These are phyloP conservation scores for Echinarachnius parma DNA, from an alignment of 53 echinoderm and acorn worm species.

Conservation along the genomic window DNA sequence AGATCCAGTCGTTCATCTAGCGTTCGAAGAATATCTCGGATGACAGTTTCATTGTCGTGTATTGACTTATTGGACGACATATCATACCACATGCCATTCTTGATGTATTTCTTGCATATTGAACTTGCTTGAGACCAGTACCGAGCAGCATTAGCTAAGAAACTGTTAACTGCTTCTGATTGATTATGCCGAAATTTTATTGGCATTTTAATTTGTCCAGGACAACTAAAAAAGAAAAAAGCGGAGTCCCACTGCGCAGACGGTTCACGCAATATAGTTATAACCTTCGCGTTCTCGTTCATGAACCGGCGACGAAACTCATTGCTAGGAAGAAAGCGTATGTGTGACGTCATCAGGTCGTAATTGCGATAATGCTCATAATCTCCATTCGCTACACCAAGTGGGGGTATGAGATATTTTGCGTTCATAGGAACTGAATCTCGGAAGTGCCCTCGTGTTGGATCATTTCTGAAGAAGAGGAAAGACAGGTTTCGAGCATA, in stretches of 20 bases:
- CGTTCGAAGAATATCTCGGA: slow-evolving; percentile 6
- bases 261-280: slow-evolving; percentile 22
- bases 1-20: slow-evolving; percentile 29
- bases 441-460: slow-evolving; percentile 2
- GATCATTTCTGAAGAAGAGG: slow-evolving; percentile 16
- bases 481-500: slow-evolving; percentile 12
- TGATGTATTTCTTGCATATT: slow-evolving; percentile 13
- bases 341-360: slow-evolving; percentile 15
- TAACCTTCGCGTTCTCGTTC: neutral
- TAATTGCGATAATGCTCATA: slow-evolving; percentile 2
- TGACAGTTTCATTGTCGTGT: slow-evolving; percentile 12
- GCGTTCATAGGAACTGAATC: neutral
- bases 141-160: neutral
- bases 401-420: neutral
- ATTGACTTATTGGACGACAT: slow-evolving; percentile 13
- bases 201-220: too few relatives aligned
- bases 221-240: slow-evolving; percentile 25
- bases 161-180: neutral
- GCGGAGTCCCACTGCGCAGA: slow-evolving; percentile 29
- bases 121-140: neutral
- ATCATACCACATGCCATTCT: slow-evolving; percentile 30
- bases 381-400: neutral
- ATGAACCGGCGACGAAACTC: slow-evolving; percentile 8
- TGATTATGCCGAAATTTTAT: too few relatives aligned
- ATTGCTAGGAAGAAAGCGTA: slow-evolving; percentile 4